These are phyloP conservation scores for Champsocephalus gunnari DNA, from an alignment of 2,797 vertebrate genomes.

Conservation along the genomic window DNA sequence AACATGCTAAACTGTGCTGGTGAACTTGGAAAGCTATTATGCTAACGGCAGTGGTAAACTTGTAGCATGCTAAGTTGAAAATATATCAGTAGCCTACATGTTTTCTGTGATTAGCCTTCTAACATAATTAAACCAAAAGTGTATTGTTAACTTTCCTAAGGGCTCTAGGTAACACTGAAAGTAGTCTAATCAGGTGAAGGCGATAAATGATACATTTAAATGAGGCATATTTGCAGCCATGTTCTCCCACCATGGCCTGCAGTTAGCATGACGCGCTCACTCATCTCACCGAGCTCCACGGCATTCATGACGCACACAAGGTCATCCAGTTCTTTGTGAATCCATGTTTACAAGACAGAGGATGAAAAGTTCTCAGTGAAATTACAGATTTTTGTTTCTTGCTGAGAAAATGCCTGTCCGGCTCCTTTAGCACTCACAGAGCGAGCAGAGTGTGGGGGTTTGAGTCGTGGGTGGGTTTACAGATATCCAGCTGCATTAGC, in stretches of 20 bases:
- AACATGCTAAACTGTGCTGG: background rate
- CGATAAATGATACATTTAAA: constrained; percentile 28
- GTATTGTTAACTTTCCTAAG: background rate
- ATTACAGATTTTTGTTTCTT: constrained; percentile 1
- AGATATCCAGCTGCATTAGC: constrained; percentile 60
- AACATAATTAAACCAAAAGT: background rate
- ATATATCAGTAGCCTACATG: background rate
- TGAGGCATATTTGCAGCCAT: constrained; percentile 1
- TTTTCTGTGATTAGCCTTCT: background rate
- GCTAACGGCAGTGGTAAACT: background rate
- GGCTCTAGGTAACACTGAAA: background rate
- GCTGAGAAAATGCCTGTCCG: constrained; percentile 23
- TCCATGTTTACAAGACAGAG: constrained; percentile 27
- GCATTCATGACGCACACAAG: constrained; percentile 25
- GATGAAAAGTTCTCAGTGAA: constrained; percentile 39
- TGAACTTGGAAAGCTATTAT: background rate
- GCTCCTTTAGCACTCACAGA: constrained; percentile 17
- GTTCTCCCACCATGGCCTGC: constrained; percentile 51
- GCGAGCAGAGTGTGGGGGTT: constrained; percentile 59
- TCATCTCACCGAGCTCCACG: background rate
- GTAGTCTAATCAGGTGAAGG: background rate
- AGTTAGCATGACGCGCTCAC: constrained; percentile 34
- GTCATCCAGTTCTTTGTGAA: constrained; percentile 31
- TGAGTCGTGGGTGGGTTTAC: constrained; percentile 75
- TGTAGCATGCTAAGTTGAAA: background rate